Evolutionary conservation across 2,113 vertebrate species (phyloP), one percentile per base, ranked within the genome.

Genomic region (Coracopsis vasa): DNA sequence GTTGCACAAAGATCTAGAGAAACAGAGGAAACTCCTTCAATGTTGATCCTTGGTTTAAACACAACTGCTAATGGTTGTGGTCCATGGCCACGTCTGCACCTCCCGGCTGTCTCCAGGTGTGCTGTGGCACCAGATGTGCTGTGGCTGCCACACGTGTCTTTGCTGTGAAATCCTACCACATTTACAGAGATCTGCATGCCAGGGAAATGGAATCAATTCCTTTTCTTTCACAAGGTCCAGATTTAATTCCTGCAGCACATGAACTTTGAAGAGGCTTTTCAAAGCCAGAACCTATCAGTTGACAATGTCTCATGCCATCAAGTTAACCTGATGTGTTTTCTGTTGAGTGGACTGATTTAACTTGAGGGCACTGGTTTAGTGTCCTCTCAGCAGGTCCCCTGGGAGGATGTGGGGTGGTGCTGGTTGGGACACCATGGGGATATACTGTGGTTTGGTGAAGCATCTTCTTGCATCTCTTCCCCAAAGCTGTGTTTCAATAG

Each of bases 111-210:
- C 33, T 65, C 50, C 69, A 48, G 74, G 15, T 18, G 21, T 3
- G 5, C 83, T 24, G 64, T 4, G n/a, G 73, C 33, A 70, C 50
- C 69, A 48, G 74, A 17, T 18, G 21, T 3, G 5, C 83, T 24
- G 64, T 4, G 45, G 56, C 64, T 44, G 65, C 58, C 5, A 1
- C 79, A 42, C 0, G 0, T 2, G 0, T 29, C 67, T 42, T 17
- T 0, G 11, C 73, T 53, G 33, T 37, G 56, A 88, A 58, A 70
- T 37, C 17, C 15, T 10, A 35, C 24, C 84, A 70, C 3, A 1
- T 33, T 72, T 44, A 35, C 0, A 51, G 78, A 91, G 80, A 74
- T 35, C 50, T n/a, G 3, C 2, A 39, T 6, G 13, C 25, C 47
- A 80, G 50, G 73, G 45, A 80, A 77, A 51, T 0, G 0, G 25